These are phyloP conservation scores for Saimiri boliviensis DNA, from an alignment of 2,113 vertebrate genomes.

Conservation along the genomic window DNA sequence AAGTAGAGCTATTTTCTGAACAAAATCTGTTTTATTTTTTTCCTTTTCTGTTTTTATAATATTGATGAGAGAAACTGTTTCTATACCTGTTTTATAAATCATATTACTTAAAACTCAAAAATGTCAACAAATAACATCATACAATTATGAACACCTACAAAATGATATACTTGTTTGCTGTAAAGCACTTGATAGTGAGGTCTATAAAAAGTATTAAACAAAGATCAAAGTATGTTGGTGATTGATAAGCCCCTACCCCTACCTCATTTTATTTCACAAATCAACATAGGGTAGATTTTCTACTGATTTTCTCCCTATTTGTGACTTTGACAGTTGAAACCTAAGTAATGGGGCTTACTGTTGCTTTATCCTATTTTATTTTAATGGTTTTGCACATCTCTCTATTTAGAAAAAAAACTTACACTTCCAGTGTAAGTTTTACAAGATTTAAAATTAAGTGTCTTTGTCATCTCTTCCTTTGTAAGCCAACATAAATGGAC, in stretches of 20 bases:
- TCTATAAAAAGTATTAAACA: background rate
- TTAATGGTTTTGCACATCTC: background rate
- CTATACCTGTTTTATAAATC: background rate
- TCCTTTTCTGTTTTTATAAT: background rate
- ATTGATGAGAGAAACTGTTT: constrained; percentile 10
- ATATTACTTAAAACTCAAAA: constrained; percentile 1
- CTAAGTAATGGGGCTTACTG: background rate
- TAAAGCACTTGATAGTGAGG: background rate
- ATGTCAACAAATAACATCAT: background rate
- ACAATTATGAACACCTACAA: background rate
- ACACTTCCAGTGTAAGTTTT: background rate
- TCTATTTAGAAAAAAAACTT: background rate
- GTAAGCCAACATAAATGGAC: background rate
- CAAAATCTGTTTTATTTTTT: background rate
- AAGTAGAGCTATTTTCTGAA: constrained; percentile 28
- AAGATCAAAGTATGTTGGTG: background rate
- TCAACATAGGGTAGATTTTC: background rate
- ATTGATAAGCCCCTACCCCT: background rate
- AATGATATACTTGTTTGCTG: constrained; percentile 4
- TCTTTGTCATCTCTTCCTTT: constrained; percentile 16
- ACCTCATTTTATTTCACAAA: background rate
- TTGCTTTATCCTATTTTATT: background rate
- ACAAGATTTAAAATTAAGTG: constrained; percentile 26
- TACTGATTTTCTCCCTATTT: background rate
- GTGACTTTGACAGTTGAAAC: background rate